Base-by-base conservation (phyloP, 2,113 vertebrate species). In the Tachycineta bicolor region DNA sequence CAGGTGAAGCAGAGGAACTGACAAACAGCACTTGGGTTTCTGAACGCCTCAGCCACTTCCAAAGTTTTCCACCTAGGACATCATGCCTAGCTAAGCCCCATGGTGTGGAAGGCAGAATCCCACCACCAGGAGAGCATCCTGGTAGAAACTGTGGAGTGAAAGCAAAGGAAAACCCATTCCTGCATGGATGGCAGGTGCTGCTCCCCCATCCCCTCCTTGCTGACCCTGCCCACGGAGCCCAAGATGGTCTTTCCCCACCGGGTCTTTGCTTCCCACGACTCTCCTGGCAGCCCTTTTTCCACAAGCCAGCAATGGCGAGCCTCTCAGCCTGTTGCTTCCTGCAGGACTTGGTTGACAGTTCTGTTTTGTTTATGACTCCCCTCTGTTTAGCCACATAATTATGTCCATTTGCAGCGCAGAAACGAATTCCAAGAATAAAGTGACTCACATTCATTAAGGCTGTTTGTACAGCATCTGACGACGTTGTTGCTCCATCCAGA, bases 381-480 rank as follows among this genome's bases (percentile, higher is more conserved):
- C 71, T 93, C 64, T 53, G 33, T 92, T 93, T 62, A 65, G 90
- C 70, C 83, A 89, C 69, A 47, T 68, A 68, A 92, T 92, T 67
- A 60, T 9, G 85, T 82, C 93, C 87, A 76, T 80, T 97, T 91
- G 77, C 93, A 82, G 74, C 0, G 0, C 31, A 94, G 70, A 67
- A 83, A 90, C 3, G 0, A 81, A 81, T 94, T 94, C 93, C 90
- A 90, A 81, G 94, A 92, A 83, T 18, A 13, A 86, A 94, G 68
- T 94, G 88, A 95, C 92, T 95, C 86, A 92, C 64, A 5, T 87
- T 94, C 64, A 75, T 77, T 80, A 90, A 47, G 25, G 68, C 60
- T 93, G 79, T 87, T 93, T 68, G 83, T 56, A 83, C 83, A 47
- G 85, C n/a, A 78, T 75, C 55, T 41, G 58, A 78, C 37, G 29